phyloP scores from a whole-genome alignment of 2,888 invertebrate genomes.

The Leptinotarsa haldemani region DNA sequence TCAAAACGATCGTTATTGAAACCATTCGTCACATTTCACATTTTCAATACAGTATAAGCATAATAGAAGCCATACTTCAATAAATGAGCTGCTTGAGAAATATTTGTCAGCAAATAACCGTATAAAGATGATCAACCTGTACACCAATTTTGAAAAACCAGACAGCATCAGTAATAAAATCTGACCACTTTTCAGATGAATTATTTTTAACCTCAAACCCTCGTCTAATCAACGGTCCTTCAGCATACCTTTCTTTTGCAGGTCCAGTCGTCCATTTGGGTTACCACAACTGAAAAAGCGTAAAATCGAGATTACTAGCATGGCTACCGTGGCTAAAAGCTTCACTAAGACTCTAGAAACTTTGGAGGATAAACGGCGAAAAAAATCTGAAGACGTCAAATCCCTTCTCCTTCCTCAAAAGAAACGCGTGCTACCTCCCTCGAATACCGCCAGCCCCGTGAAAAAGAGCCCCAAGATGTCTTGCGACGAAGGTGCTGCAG shows the following conservation, averaged over 20 bases:
- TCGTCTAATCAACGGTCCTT: slow-evolving; percentile 7
- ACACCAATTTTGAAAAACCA: too few relatives aligned
- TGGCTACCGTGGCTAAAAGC: slow-evolving; percentile 59
- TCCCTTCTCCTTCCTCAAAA: slow-evolving; percentile 71
- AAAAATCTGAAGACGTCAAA: slow-evolving; percentile 65
- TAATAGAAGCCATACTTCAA: too few relatives aligned
- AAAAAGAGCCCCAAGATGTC: slow-evolving; percentile 67
- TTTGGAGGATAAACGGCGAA: slow-evolving; percentile 65
- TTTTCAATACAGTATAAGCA: too few relatives aligned
- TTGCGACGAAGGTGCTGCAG: slow-evolving; percentile 68
- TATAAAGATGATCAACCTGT: too few relatives aligned
- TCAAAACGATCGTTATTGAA: too few relatives aligned
- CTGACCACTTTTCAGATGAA: too few relatives aligned
- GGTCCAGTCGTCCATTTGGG: slow-evolving; percentile 63
- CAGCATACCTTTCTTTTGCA: slow-evolving; percentile 52
- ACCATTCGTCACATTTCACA: too few relatives aligned
- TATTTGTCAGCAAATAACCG: too few relatives aligned
- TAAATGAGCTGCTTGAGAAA: too few relatives aligned
- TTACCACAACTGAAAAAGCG: slow-evolving; percentile 75
- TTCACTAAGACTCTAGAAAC: slow-evolving; percentile 54
- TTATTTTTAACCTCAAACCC: not conserved
- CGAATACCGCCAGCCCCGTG: slow-evolving; percentile 58
- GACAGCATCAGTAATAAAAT: too few relatives aligned
- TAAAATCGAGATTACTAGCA: slow-evolving; percentile 70
- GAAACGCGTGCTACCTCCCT: slow-evolving; percentile 68